phyloP scores from a whole-genome alignment of 2,797 vertebrate genomes.

The Anomalospiza imberbis region DNA sequence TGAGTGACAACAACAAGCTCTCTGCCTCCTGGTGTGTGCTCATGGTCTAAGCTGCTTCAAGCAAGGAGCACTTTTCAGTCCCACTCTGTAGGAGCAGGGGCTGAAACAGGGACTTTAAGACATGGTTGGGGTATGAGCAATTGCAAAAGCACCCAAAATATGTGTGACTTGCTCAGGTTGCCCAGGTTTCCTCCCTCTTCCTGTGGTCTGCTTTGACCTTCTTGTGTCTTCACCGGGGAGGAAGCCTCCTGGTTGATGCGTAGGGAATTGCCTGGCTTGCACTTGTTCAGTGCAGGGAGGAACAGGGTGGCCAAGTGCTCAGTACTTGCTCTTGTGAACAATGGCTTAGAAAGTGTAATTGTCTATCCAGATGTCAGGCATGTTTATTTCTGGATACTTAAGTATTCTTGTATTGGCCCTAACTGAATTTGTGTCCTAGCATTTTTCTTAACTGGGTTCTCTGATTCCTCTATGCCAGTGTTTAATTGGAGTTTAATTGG shows the following conservation, averaged over 20 bases:
- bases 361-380: background rate
- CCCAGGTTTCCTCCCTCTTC: background rate
- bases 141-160: background rate
- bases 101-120: background rate
- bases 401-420: background rate
- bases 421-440: slow-evolving; percentile 10
- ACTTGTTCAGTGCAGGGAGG: background rate
- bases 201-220: background rate
- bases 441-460: slow-evolving; percentile 43
- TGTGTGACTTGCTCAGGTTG: accelerated
- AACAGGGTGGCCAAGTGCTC: background rate
- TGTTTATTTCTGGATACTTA: background rate
- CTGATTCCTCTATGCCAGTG: background rate
- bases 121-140: background rate
- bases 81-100: background rate
- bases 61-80: background rate
- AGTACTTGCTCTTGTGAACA: background rate
- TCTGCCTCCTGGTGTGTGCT: background rate
- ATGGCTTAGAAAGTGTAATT: accelerated
- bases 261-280: background rate
- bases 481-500: background rate
- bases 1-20: background rate
- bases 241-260: background rate
- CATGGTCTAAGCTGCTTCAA: background rate
- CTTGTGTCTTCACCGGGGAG: background rate